These are phyloP conservation scores for Pristionchus japonicus DNA, from an alignment of 2,888 invertebrate species.

Conservation along the genomic window DNA sequence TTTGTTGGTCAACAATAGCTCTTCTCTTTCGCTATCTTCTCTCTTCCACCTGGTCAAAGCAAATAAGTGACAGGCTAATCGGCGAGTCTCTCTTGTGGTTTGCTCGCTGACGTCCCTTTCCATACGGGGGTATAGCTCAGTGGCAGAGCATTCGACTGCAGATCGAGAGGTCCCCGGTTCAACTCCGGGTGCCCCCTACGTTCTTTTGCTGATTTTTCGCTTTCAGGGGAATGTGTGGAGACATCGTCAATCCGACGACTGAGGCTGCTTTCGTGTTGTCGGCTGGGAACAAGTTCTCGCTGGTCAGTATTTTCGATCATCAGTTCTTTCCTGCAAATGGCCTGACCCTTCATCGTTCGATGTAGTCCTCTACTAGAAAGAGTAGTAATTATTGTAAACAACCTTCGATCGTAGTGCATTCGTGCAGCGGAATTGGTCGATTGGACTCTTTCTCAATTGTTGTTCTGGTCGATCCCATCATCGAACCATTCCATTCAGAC, in stretches of 20 bases:
- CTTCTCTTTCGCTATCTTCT: not conserved
- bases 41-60: slow-evolving; percentile 1
- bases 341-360: not conserved
- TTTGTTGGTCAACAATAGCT: slow-evolving; percentile 25
- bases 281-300: not conserved
- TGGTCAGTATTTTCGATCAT: not conserved
- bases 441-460: not conserved
- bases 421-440: not conserved
- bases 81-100: slow-evolving; percentile 6
- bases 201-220: slow-evolving; percentile 27
- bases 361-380: not conserved
- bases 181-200: slow-evolving; percentile 58
- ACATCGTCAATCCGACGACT: slow-evolving; percentile 30
- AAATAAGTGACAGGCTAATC: slow-evolving; percentile 6
- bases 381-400: not conserved
- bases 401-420: not conserved
- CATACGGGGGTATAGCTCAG: slow-evolving; percentile 62
- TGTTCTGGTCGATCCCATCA: not conserved
- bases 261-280: slow-evolving; percentile 5
- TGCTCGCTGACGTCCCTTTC: not conserved
- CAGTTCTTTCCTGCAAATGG: no score
- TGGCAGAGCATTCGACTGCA: slow-evolving; percentile 68
- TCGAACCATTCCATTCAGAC: not conserved
- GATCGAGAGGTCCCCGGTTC: slow-evolving; percentile 67
- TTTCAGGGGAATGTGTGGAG: slow-evolving; percentile 20